Base-by-base conservation (phyloP, 2,797 vertebrate species). In the Pelochelys cantorii region DNA sequence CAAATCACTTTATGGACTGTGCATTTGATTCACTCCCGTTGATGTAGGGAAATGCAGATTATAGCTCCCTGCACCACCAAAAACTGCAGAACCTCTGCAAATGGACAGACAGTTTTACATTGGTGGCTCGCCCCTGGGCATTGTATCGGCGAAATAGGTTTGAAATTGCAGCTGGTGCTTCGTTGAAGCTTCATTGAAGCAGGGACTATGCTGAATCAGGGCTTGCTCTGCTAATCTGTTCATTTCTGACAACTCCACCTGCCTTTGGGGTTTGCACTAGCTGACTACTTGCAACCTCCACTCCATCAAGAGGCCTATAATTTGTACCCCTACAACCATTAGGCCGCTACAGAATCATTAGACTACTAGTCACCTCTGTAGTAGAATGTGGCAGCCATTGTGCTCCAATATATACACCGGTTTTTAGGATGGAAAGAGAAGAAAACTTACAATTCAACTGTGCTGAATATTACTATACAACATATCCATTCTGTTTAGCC, bases 1-100 rank as follows among this genome's bases (percentile, higher is more conserved):
- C 31, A 86, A 88, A 96, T 68, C 1, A 11, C 55, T 95, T 82
- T 20, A 75, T 55, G 55, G 85, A 85, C 12, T 59, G 83, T 87
- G 54, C 37, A 20, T 80, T 91, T 93, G 74, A 93, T 93, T 93
- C 87, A 85, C 55, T 90, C 48, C 48, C 90, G 77, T 68, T 74
- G 84, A 56, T 52, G 93, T 60, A n/a, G 27, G 81, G 53, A 86
- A 89, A 78, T 80, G 48, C 0, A 20, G 29, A 88, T 90, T 95
- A 82, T 57, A 91, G 42, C 5, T 37, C 37, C 54, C 48, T 83
- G 52, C 91, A 81, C 31, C 31, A 27, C 79, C 56, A 60, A 1
- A 78, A 85, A 34, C 89, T n/a, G 27, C 74, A 68, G 14, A 17
- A 90, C 78, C 22, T 37, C 18, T 84, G 74, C 79, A 27, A 77